These are phyloP conservation scores for Nannoperca australis DNA, from an alignment of 2,797 vertebrate genomes.

Conservation along the genomic window DNA sequence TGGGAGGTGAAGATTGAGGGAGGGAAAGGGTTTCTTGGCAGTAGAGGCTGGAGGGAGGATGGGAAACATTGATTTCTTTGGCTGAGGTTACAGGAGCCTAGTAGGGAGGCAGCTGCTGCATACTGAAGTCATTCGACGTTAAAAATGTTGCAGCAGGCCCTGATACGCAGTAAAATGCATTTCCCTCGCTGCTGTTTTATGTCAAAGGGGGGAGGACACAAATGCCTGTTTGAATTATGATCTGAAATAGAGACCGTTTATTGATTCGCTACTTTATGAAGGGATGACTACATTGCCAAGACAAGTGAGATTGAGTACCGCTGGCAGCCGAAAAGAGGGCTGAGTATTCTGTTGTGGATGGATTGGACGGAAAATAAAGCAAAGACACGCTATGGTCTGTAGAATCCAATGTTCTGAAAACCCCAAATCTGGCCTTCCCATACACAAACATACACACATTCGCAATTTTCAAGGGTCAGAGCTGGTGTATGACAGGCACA, in stretches of 20 bases:
- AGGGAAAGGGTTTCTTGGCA: slow-evolving; percentile 66
- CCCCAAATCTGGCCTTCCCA: slow-evolving; percentile 8
- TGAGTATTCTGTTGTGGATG: slow-evolving; percentile 39
- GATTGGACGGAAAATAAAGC: slow-evolving; percentile 34
- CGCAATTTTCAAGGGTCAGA: slow-evolving; percentile 38
- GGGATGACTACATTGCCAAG: slow-evolving; percentile 55
- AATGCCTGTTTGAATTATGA: slow-evolving; percentile 75
- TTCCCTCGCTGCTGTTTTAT: slow-evolving; percentile 63
- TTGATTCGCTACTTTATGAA: slow-evolving; percentile 77
- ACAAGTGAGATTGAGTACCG: slow-evolving; percentile 66
- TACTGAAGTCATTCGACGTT: slow-evolving; percentile 62
- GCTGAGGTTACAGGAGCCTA: slow-evolving; percentile 64
- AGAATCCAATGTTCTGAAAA: slow-evolving; percentile 22
- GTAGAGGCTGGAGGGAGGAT: slow-evolving; percentile 59
- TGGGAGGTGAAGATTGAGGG: slow-evolving; percentile 63
- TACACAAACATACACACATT: background rate
- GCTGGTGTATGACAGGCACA: slow-evolving; percentile 34
- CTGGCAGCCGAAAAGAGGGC: slow-evolving; percentile 57
- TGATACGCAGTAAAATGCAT: slow-evolving; percentile 58
- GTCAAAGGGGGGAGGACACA: slow-evolving; percentile 65
- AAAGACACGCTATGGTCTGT: slow-evolving; percentile 13
- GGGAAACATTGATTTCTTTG: slow-evolving; percentile 77
- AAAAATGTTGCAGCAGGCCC: slow-evolving; percentile 58
- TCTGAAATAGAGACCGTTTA: slow-evolving; percentile 66
- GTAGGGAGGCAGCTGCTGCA: slow-evolving; percentile 67